Percentiles rank a stretch among this genome's conserved stretches.
phyloP scores from a whole-genome alignment of 1,140 invertebrate species.

The Gyrodactylus salaris region DNA sequence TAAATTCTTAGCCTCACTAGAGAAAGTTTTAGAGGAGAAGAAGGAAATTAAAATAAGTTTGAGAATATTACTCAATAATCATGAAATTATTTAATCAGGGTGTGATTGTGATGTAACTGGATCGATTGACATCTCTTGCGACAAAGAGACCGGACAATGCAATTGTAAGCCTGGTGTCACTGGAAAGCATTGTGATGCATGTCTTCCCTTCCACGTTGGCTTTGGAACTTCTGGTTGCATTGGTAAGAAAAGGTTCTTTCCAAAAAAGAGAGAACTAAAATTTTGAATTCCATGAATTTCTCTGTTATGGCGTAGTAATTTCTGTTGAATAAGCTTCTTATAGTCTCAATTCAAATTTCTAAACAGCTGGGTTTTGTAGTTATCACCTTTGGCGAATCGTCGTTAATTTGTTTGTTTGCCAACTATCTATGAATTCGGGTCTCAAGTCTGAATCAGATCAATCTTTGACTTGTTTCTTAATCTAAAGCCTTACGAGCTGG shows the following conservation, averaged over 20 bases:
- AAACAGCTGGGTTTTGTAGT: no score
- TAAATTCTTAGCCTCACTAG: no score
- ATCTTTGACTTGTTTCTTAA: no score
- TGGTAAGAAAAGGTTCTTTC: slow-evolving; percentile 28
- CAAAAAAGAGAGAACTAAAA: neutral
- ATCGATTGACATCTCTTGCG: slow-evolving; percentile 34
- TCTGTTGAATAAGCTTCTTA: neutral
- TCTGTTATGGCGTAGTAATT: no score
- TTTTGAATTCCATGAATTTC: neutral
- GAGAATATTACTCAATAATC: no score
- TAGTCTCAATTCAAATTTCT: neutral
- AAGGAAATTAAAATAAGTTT: neutral
- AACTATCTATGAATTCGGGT: no score
- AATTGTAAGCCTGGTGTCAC: slow-evolving; percentile 45
- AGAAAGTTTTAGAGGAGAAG: neutral
- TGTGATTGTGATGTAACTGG: slow-evolving; percentile 61
- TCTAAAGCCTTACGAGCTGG: no score
- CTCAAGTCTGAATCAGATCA: no score
- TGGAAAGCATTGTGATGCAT: slow-evolving; percentile 41
- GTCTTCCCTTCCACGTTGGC: slow-evolving; percentile 42
- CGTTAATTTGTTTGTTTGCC: no score
- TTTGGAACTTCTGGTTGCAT: slow-evolving; percentile 43
- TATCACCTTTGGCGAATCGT: no score
- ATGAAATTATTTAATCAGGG: no score
- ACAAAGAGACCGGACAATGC: slow-evolving; percentile 40